Evolutionary conservation across 2,797 vertebrate genomes (phyloP).

Genomic region (Megalops cyprinoides): DNA sequence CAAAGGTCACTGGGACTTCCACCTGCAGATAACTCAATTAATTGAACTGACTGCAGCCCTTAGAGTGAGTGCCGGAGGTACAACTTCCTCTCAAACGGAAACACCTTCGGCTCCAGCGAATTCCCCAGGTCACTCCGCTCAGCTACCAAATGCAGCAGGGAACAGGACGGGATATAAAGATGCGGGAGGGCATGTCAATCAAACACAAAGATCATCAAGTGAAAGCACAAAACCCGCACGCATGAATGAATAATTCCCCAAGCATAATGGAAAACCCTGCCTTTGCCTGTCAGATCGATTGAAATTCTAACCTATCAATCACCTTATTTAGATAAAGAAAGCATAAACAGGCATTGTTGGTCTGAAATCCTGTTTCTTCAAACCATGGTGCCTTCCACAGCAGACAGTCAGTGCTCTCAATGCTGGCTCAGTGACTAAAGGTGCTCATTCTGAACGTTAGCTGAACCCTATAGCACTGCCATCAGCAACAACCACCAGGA

Average conservation of each 20-base stretch:
- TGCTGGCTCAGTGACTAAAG: too few relatives aligned
- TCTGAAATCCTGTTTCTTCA: too few relatives aligned
- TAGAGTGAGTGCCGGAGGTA: constrained; percentile 50
- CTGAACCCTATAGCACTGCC: too few relatives aligned
- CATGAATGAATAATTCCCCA: constrained; percentile 61
- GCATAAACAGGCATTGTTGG: too few relatives aligned
- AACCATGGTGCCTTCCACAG: too few relatives aligned
- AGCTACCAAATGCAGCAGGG: constrained; percentile 43
- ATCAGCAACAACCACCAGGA: too few relatives aligned
- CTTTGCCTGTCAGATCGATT: constrained; percentile 59
- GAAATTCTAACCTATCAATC: constrained; percentile 53
- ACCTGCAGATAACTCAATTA: constrained; percentile 73
- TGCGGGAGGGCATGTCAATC: constrained; percentile 66
- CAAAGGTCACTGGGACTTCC: constrained; percentile 77
- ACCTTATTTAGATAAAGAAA: neutral
- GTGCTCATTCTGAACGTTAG: too few relatives aligned
- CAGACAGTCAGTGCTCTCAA: too few relatives aligned
- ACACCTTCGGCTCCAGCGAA: constrained; percentile 47
- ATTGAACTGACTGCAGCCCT: constrained; percentile 63
- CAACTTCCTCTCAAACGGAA: constrained; percentile 39
- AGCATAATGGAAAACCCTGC: constrained; percentile 56
- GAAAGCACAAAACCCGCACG: constrained; percentile 56
- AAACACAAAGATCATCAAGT: constrained; percentile 51
- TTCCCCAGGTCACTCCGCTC: constrained; percentile 59
- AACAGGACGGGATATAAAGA: constrained; percentile 51